Evolutionary conservation across 2,113 vertebrate genomes (phyloP), one percentile per base, ranked within the genome.

Genomic region (Pelusios castaneus): DNA sequence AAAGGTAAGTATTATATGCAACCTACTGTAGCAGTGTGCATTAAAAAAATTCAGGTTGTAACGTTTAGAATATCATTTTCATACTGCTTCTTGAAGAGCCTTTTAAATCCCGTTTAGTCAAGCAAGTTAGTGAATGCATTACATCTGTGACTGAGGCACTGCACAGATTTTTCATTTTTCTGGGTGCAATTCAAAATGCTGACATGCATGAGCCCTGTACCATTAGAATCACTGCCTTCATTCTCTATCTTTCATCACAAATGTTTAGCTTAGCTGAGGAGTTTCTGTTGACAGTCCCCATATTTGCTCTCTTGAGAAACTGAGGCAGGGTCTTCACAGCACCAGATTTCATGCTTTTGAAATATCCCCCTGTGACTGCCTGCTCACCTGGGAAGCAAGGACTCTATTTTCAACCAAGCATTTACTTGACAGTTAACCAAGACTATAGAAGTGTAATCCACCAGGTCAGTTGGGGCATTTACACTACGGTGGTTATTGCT

Each of bases 181-280:
- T 16, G 19, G 80, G 24, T 14, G 31, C 63, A 76, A 21, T 85
- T 89, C 77, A 90, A 84, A 91, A 95, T 87, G 87, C 70, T 94
- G 87, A 96, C 95, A 70, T 31, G 14, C 24, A 75, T 14, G 24
- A 43, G 41, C 73, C 24, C 41, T 13, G 21, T 27, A 24, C 27
- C 21, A 43, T 45, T 88, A 77, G n/a, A 85, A 95, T 96, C 88
- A 79, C 82, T 31, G 90, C 47, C 79, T 89, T 73, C 88, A 31
- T 24, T 51, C 58, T 89, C 6, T 58, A 52, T 76, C 29, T 94
- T 76, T 60, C 73, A 12, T 60, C n/a, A 22, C 63, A 81, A 87
- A 58, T 80, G 41, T 0, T 1, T 19, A 87, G 84, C 49, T 79
- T 34, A n/a, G 31, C 54, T 43, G 45, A 54, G 2, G 76, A 16